phyloP scores from a whole-genome alignment of 2,113 vertebrate species.

The Reinhardtius hippoglossoides region DNA sequence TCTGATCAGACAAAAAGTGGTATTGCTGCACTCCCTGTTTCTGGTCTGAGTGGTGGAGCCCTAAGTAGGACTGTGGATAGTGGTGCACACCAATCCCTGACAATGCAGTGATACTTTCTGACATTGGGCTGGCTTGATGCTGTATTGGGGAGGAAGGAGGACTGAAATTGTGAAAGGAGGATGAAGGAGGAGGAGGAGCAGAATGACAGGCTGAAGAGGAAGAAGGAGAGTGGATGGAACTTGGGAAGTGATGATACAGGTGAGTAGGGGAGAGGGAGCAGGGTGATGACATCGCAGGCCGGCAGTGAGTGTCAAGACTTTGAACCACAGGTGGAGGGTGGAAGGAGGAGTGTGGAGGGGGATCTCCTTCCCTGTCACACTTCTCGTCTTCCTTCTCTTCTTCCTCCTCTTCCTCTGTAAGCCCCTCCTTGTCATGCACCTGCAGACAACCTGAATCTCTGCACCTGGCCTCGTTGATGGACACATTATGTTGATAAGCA shows the following conservation, averaged over 20 bases:
- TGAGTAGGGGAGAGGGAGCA: constrained; percentile 83
- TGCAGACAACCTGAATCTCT: constrained; percentile 48
- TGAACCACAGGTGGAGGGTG: constrained; percentile 69
- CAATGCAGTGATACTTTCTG: constrained; percentile 77
- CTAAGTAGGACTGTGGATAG: constrained; percentile 85
- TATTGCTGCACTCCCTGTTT: constrained; percentile 83
- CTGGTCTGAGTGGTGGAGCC: constrained; percentile 87
- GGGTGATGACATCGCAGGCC: constrained; percentile 22
- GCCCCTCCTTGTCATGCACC: constrained; percentile 53
- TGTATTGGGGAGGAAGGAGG: constrained; percentile 89
- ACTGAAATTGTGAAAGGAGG: constrained; percentile 88
- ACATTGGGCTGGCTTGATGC: constrained; percentile 87
- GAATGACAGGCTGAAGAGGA: constrained; percentile 84
- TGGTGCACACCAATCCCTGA: constrained; percentile 75
- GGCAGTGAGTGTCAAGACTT: constrained; percentile 42
- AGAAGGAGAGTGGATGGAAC: constrained; percentile 88
- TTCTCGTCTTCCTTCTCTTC: constrained; percentile 45
- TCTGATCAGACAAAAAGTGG: constrained; percentile 83
- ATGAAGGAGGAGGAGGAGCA: constrained; percentile 82
- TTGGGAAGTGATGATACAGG: constrained; percentile 86
- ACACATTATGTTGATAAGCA: constrained; percentile 74
- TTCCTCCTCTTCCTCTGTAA: constrained; percentile 57
- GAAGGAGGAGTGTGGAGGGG: constrained; percentile 65
- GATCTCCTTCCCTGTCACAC: constrained; percentile 49
- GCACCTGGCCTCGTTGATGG: constrained; percentile 30